Conservation (phyloP, 2,797 vertebrate species). For the Yasuhikotakia modesta region DNA sequence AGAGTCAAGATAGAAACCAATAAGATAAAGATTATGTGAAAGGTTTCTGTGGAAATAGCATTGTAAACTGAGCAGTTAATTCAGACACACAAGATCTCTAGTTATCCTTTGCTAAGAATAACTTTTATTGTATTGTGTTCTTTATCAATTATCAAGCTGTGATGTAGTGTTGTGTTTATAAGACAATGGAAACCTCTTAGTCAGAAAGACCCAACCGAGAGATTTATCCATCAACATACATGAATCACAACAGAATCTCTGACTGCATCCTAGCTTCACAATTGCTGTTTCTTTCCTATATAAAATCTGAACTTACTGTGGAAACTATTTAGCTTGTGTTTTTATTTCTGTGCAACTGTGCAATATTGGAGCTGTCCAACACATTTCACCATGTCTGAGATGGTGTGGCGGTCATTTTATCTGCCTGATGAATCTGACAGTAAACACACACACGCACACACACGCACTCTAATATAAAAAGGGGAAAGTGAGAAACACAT, state of each 20-base stretch:
- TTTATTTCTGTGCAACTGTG: constrained; percentile 40
- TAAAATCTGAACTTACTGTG: constrained; percentile 29
- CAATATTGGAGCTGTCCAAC: constrained; percentile 42
- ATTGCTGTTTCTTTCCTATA: not conserved
- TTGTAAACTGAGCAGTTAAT: not conserved
- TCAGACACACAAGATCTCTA: not conserved
- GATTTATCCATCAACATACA: constrained; percentile 68
- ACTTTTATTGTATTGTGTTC: not conserved
- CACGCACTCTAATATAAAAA: too few species aligned
- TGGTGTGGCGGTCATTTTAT: constrained; percentile 54
- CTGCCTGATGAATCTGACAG: constrained; percentile 36
- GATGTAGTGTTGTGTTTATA: constrained; percentile 6
- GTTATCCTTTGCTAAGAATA: not conserved
- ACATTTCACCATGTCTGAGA: constrained; percentile 45
- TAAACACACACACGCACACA: not conserved
- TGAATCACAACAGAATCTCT: not conserved
- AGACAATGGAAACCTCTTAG: constrained; percentile 35
- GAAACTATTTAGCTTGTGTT: constrained; percentile 52
- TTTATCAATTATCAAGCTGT: constrained; percentile 3
- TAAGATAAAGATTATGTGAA: constrained; percentile 5
- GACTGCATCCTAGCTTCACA: not conserved
- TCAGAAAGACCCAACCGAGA: constrained; percentile 62
- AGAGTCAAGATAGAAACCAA: not conserved
- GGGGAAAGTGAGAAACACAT: not conserved
- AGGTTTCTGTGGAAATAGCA: not conserved